Percentiles rank a stretch among this genome's conserved stretches.
phyloP scores from a whole-genome alignment of 1,140 invertebrate species.

The Drosophila pandora region DNA sequence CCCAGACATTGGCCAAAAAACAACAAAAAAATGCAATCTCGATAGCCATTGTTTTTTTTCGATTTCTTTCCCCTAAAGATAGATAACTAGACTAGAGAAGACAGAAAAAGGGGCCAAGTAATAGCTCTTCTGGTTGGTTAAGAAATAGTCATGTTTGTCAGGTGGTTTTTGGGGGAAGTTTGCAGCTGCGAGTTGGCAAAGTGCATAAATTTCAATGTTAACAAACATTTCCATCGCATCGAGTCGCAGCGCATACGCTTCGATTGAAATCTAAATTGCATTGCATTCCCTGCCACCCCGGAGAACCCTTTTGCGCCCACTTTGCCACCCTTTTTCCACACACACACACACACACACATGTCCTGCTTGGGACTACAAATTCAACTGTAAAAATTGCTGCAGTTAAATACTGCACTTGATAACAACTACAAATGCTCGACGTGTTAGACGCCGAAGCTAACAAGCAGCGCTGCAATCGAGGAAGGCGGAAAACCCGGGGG shows the following conservation, averaged over 20 bases:
- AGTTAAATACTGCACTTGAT: conserved; percentile 75
- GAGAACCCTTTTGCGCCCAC: neutral
- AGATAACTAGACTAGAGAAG: neutral
- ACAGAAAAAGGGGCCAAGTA: neutral
- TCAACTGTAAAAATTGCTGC: conserved; percentile 75
- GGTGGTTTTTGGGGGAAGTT: conserved; percentile 9
- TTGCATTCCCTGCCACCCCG: conserved; percentile 26
- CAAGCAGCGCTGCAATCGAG: conserved; percentile 55
- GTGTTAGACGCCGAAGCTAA: conserved; percentile 68
- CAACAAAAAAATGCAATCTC: neutral
- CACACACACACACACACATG: conserved; percentile 9
- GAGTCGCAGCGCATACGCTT: conserved; percentile 51
- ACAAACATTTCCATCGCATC: conserved; percentile 34
- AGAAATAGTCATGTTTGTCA: conserved; percentile 30
- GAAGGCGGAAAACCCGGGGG: conserved; percentile 11
- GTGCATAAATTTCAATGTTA: conserved; percentile 70
- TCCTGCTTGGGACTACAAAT: conserved; percentile 50
- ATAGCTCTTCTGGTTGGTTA: conserved; percentile 5
- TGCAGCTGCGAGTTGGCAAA: conserved; percentile 20
- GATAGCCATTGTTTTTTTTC: neutral
- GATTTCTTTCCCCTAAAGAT: conserved; percentile 14
- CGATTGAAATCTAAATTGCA: conserved; percentile 76
- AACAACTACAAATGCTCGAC: conserved; percentile 70
- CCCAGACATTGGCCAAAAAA: conserved; percentile 31
- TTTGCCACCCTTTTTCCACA: neutral